Evolutionary conservation across 2,113 vertebrate species (phyloP).

Genomic region (Thunnus thynnus): DNA sequence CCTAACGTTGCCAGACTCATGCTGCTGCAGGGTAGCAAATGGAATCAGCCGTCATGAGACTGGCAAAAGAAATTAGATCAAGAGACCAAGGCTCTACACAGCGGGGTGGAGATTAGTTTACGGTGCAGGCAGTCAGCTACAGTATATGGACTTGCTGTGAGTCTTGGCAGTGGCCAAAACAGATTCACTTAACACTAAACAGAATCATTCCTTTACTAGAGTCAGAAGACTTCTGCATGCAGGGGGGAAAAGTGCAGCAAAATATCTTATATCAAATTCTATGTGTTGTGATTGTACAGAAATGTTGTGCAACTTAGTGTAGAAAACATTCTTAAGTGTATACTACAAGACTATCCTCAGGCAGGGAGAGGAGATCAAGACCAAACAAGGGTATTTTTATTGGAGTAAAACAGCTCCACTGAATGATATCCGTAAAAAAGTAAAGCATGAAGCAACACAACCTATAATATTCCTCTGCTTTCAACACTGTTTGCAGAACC

Average conservation of each 20-base stretch:
- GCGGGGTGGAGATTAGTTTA: conserved; percentile 34
- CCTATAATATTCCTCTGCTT: not conserved
- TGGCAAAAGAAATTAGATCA: conserved; percentile 53
- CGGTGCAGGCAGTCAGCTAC: conserved; percentile 20
- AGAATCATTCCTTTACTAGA: conserved; percentile 2
- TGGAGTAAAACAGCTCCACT: not conserved
- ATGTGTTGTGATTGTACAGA: not conserved
- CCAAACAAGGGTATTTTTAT: not conserved
- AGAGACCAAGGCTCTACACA: conserved; percentile 36
- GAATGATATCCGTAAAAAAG: too few relatives aligned
- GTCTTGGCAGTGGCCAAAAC: conserved; percentile 16
- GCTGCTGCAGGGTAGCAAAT: conserved; percentile 45
- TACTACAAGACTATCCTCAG: not conserved
- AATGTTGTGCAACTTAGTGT: not conserved
- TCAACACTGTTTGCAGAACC: not conserved
- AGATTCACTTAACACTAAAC: conserved; percentile 24
- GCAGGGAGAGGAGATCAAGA: not conserved
- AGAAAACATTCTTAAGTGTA: not conserved
- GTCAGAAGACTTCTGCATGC: not conserved
- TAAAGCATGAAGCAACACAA: not conserved
- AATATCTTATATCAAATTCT: not conserved
- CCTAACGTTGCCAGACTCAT: conserved; percentile 34
- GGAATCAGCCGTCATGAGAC: conserved; percentile 48
- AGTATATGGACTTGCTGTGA: conserved; percentile 14
- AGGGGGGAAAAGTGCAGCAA: conserved; percentile 6